Conservation (phyloP, 2,113 vertebrate species). For the Hyaena hyaena region DNA sequence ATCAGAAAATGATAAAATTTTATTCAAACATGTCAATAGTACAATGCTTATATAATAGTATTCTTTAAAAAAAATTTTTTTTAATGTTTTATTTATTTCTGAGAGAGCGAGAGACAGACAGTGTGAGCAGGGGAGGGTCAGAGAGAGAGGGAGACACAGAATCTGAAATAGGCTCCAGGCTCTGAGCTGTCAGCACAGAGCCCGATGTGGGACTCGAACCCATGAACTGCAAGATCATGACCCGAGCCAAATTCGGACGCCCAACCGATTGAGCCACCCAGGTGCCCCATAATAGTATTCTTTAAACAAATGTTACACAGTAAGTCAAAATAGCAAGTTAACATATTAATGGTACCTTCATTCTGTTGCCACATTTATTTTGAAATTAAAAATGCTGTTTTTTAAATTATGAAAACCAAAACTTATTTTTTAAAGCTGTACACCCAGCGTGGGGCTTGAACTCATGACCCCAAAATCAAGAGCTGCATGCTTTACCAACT, state of each 20-base stretch:
- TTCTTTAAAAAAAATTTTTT: too few species aligned
- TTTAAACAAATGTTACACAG: slow-evolving; percentile 1
- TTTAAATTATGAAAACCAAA: not conserved
- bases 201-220: too few species aligned
- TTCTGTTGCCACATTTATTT: not conserved
- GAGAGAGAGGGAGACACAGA: too few species aligned
- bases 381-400: not conserved
- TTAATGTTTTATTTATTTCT: too few species aligned
- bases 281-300: not conserved
- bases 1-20: not conserved
- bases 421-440: not conserved
- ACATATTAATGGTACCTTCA: not conserved
- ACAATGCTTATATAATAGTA: not conserved
- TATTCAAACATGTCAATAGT: not conserved
- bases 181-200: too few species aligned
- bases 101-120: too few species aligned
- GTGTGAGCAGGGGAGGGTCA: too few species aligned
- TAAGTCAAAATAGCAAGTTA: not conserved
- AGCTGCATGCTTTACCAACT: not conserved
- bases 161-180: too few species aligned
- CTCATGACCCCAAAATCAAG: not conserved
- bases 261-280: too few species aligned
- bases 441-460: not conserved
- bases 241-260: too few species aligned
- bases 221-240: too few species aligned